Percentiles rank a stretch among this genome's conserved stretches.
phyloP scores from a whole-genome alignment of 2,797 vertebrate genomes.

The Dallia pectoralis region DNA sequence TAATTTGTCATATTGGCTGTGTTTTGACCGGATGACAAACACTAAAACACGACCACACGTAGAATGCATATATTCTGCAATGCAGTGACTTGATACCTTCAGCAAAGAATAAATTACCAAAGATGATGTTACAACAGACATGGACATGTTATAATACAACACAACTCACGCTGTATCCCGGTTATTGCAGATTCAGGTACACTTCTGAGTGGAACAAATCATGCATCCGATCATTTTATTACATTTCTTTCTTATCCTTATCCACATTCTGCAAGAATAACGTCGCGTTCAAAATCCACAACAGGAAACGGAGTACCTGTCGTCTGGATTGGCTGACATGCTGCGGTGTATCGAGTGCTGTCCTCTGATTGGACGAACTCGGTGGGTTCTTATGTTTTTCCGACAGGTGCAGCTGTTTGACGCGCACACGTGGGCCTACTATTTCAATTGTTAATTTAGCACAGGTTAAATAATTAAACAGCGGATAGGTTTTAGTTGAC shows the following conservation, averaged over 20 bases:
- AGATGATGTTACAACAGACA: not conserved
- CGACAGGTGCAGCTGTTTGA: constrained; percentile 46
- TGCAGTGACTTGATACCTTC: constrained; percentile 46
- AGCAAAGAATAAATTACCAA: not conserved
- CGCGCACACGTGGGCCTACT: constrained; percentile 10
- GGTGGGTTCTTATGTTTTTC: constrained; percentile 31
- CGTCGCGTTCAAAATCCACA: constrained; percentile 47
- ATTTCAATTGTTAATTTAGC: constrained; percentile 72
- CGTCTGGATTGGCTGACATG: constrained; percentile 60
- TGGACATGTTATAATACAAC: not conserved
- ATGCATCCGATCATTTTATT: constrained; percentile 20
- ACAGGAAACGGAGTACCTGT: constrained; percentile 70
- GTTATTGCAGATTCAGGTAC: constrained; percentile 24
- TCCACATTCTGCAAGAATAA: constrained; percentile 49
- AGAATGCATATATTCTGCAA: constrained; percentile 39
- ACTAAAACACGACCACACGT: not conserved
- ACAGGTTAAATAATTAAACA: constrained; percentile 70
- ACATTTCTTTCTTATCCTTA: constrained; percentile 45
- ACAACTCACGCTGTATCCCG: constrained; percentile 51
- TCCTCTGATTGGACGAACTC: constrained; percentile 62
- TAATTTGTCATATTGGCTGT: constrained; percentile 10
- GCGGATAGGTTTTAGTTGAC: constrained; percentile 46
- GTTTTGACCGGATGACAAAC: not conserved
- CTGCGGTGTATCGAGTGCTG: constrained; percentile 15
- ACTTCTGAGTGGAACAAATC: constrained; percentile 5